A percentile compares a stretch with the other conserved stretches of the same genome.
phyloP scores from a whole-genome alignment of 1,140 invertebrate genomes.

The Drosophila leontia region DNA sequence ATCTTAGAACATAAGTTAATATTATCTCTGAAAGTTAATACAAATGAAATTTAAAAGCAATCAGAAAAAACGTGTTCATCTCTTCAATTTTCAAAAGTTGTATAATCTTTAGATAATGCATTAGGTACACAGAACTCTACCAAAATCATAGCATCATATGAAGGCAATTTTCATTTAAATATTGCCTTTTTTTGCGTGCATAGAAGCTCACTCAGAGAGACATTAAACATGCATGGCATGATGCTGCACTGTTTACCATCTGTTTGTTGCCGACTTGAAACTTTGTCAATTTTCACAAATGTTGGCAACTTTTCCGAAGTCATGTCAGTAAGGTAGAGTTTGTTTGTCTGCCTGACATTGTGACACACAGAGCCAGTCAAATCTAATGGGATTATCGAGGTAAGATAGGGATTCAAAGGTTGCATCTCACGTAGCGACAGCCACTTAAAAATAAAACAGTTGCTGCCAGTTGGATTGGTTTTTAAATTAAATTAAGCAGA shows the following conservation, averaged over 20 bases:
- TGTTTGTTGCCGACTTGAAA: conserved; percentile 53
- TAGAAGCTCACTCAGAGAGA: conserved; percentile 2
- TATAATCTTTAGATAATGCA: no score
- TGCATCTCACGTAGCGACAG: conserved; percentile 6
- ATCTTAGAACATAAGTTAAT: no score
- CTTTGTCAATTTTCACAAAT: conserved; percentile 65
- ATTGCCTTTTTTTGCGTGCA: background rate
- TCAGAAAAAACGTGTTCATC: no score
- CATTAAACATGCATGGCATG: conserved; percentile 56
- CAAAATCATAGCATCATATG: background rate
- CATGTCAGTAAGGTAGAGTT: conserved; percentile 49
- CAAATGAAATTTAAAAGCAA: no score
- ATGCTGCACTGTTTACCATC: conserved; percentile 55
- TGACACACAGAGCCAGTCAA: conserved; percentile 30
- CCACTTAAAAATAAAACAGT: conserved; percentile 12
- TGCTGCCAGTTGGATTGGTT: background rate
- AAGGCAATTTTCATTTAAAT: background rate
- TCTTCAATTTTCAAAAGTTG: fast-evolving
- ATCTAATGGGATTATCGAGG: conserved; percentile 28
- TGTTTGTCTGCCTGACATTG: conserved; percentile 21
- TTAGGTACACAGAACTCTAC: background rate
- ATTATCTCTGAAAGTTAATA: no score
- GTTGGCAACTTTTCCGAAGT: conserved; percentile 55
- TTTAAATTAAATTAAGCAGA: conserved; percentile 9
- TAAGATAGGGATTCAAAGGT: conserved; percentile 1